phyloP scores from a whole-genome alignment of 2,113 vertebrate species.

The Corythornis cristatus region DNA sequence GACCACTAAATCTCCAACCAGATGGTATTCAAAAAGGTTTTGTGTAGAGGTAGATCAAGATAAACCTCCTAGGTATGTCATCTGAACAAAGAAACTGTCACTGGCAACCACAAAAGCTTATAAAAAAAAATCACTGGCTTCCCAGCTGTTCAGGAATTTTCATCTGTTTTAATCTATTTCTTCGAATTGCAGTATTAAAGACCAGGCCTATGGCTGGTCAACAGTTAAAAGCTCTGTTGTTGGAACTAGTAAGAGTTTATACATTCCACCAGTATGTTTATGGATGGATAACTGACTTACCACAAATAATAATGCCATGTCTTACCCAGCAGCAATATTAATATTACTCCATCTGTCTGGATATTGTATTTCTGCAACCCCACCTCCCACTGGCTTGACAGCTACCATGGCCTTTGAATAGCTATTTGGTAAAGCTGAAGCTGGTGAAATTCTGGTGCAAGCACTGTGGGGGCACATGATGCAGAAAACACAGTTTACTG shows the following conservation, averaged over 20 bases:
- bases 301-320: not conserved
- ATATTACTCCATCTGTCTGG: conserved; percentile 17
- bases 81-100: not conserved
- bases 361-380: conserved; percentile 32
- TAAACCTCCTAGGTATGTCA: not conserved
- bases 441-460: not conserved
- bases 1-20: conserved; percentile 2
- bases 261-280: not conserved
- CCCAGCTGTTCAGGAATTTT: not conserved
- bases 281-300: not conserved
- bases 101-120: not conserved
- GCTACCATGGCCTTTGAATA: not conserved
- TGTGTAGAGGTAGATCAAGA: not conserved
- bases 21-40: not conserved
- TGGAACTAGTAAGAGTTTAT: not conserved
- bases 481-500: not conserved
- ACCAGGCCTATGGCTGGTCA: not conserved
- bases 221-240: not conserved
- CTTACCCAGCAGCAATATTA: conserved; percentile 4
- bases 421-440: conserved; percentile 12
- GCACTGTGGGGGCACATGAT: not conserved
- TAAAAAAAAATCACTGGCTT: not conserved
- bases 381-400: not conserved
- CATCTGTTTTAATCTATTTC: not conserved
- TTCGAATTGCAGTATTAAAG: not conserved